Evolutionary conservation across 2,797 vertebrate species (phyloP).

Genomic region (Lutra lutra): DNA sequence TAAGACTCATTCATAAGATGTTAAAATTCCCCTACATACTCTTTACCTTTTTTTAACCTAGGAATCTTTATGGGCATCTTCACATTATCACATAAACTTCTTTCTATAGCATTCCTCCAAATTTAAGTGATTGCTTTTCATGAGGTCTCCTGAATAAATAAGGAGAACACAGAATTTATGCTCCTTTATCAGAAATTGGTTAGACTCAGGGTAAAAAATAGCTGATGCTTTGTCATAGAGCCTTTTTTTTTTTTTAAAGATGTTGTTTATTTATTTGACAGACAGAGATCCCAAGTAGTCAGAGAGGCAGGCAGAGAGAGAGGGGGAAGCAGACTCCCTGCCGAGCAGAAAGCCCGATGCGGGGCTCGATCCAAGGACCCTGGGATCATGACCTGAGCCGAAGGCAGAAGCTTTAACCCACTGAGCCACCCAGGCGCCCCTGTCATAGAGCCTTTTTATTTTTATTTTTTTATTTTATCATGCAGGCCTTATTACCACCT

Average conservation of each 20-base stretch:
- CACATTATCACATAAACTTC: conserved; percentile 64
- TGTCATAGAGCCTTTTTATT: background rate
- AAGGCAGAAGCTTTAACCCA: no score
- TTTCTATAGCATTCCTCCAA: conserved; percentile 17
- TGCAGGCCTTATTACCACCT: background rate
- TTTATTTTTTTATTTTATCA: background rate
- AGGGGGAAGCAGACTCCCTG: no score
- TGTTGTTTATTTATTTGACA: no score
- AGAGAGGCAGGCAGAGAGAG: no score
- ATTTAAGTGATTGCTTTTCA: conserved; percentile 50
- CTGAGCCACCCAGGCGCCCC: no score
- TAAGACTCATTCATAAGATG: conserved; percentile 9
- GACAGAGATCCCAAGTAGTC: no score
- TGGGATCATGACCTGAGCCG: no score
- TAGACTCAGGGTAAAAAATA: background rate
- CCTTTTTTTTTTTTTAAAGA: background rate
- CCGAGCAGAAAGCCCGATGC: no score
- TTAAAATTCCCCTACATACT: conserved; percentile 39
- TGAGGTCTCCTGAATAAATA: conserved; percentile 52
- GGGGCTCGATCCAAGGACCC: no score
- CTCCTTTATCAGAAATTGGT: background rate
- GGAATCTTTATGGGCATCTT: background rate
- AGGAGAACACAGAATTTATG: background rate
- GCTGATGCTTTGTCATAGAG: background rate
- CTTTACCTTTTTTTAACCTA: conserved; percentile 18